Conservation (phyloP, 1,140 invertebrate genomes). For the Bombus ignitus region DNA sequence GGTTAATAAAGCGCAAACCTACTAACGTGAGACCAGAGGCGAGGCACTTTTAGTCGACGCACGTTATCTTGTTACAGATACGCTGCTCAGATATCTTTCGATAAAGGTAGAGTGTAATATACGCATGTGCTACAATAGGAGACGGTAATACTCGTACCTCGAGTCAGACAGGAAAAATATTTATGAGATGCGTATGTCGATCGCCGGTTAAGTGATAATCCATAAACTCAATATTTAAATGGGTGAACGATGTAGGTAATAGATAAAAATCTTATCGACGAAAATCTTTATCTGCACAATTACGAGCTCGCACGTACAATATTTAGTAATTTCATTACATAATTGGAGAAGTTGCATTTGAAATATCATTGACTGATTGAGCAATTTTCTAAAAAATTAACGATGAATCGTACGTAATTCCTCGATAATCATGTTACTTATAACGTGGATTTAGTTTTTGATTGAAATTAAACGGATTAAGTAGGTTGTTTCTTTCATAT, state of each 20-base stretch:
- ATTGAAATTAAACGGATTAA: not conserved
- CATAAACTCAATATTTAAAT: not conserved
- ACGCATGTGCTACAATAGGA: conserved; percentile 51
- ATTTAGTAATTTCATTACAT: not conserved
- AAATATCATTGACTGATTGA: not conserved
- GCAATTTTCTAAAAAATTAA: not conserved
- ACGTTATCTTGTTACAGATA: conserved; percentile 78
- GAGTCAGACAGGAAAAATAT: conserved; percentile 8
- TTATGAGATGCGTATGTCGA: not conserved
- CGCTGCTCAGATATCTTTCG: conserved; percentile 75
- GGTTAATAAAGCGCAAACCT: not conserved
- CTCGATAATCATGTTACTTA: not conserved
- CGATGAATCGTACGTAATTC: not conserved
- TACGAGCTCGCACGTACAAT: not conserved
- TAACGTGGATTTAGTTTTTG: not conserved
- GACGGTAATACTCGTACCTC: conserved; percentile 20
- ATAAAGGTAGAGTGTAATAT: conserved; percentile 73
- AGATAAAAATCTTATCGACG: not conserved
- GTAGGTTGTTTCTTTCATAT: not conserved
- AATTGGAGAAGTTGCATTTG: not conserved
- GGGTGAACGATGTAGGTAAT: no score
- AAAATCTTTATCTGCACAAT: not conserved
- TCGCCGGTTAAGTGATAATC: not conserved
- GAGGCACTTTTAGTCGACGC: conserved; percentile 67
- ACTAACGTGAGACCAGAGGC: conserved; percentile 56